phyloP scores from a whole-genome alignment of 2,797 vertebrate genomes.

The Hoplostethus atlanticus region DNA sequence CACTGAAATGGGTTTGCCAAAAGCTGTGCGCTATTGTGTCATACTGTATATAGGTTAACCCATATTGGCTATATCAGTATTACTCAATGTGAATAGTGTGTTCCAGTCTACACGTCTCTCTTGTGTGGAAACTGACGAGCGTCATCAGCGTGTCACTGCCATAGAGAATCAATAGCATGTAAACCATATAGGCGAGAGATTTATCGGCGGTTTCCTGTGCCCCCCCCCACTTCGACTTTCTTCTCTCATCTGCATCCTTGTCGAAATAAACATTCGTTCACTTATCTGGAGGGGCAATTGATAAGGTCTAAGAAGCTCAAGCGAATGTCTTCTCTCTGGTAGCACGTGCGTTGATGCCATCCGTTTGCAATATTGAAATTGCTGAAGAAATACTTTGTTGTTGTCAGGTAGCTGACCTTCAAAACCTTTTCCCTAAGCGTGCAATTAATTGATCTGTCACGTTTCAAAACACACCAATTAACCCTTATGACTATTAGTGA shows the following conservation, averaged over 20 bases:
- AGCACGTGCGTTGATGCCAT: constrained; percentile 1
- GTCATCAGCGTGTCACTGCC: not conserved
- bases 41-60: constrained; percentile 28
- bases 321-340: not conserved
- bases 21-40: constrained; percentile 21
- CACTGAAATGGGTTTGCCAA: not conserved
- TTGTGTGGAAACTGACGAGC: constrained; percentile 7
- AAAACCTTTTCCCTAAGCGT: constrained; percentile 1
- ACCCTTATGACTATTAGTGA: constrained; percentile 23
- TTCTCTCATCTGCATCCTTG: constrained; percentile 34
- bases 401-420: constrained; percentile 1
- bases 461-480: constrained; percentile 37
- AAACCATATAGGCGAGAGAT: constrained; percentile 37
- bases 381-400: constrained; percentile 13
- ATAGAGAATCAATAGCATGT: constrained; percentile 13
- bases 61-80: constrained; percentile 14
- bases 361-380: constrained; percentile 23
- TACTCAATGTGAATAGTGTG: constrained; percentile 44
- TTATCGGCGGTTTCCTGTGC: constrained; percentile 29
- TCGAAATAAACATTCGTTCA: constrained; percentile 36
- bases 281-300: constrained; percentile 35
- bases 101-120: constrained; percentile 22
- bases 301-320: constrained; percentile 24
- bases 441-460: constrained; percentile 34
- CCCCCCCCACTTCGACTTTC: not conserved